Conservation (phyloP, 2,797 vertebrate genomes). For the Pseudochirops cupreus region DNA sequence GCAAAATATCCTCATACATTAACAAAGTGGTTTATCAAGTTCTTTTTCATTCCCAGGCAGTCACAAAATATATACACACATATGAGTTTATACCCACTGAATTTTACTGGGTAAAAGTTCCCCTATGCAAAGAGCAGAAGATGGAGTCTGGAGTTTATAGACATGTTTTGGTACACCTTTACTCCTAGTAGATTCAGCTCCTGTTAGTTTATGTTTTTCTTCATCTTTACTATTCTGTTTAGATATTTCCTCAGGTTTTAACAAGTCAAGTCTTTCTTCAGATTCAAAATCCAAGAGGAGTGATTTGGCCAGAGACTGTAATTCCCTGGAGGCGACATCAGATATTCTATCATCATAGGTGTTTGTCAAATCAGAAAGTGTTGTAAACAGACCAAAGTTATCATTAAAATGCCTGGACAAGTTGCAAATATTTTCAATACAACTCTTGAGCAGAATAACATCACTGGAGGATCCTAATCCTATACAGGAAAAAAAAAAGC, state of each 20-base stretch:
- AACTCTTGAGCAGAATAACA: slow-evolving; percentile 71
- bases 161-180: slow-evolving; percentile 79
- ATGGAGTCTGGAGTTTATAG: not conserved
- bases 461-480: slow-evolving; percentile 77
- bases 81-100: slow-evolving; percentile 89
- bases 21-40: not conserved
- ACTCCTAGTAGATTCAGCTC: slow-evolving; percentile 45
- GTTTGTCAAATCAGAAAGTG: slow-evolving; percentile 51
- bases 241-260: slow-evolving; percentile 46
- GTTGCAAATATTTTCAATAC: slow-evolving; percentile 82
- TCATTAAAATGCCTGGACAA: slow-evolving; percentile 83
- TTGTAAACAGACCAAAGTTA: slow-evolving; percentile 73
- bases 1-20: not conserved
- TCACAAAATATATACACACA: not conserved
- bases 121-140: not conserved
- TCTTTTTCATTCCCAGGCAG: not conserved
- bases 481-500: slow-evolving; percentile 54
- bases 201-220: not conserved
- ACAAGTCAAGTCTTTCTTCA: slow-evolving; percentile 62
- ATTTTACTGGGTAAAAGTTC: slow-evolving; percentile 75
- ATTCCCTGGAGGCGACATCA: slow-evolving; percentile 71
- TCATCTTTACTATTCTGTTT: slow-evolving; percentile 59
- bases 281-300: slow-evolving; percentile 83
- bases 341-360: not conserved
- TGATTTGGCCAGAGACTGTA: slow-evolving; percentile 86